Evolutionary conservation across 2,797 vertebrate species (phyloP).

Genomic region (Xyrichtys novacula): DNA sequence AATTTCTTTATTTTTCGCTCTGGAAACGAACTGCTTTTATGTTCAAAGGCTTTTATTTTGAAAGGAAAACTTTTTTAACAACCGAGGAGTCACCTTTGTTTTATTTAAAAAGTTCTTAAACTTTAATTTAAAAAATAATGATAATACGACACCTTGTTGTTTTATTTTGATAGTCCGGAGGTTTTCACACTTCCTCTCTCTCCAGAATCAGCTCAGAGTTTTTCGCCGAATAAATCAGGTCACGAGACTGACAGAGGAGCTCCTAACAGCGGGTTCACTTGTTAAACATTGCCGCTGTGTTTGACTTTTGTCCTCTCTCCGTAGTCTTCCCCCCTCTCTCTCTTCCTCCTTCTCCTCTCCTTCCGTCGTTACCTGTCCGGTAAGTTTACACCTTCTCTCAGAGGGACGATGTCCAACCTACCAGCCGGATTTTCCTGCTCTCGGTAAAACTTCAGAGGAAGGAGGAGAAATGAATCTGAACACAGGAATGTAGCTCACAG

Average conservation of each 20-base stretch:
- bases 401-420: constrained; percentile 21
- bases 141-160: background rate
- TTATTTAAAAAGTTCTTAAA: background rate
- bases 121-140: background rate
- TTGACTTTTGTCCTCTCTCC: constrained; percentile 32
- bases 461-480: background rate
- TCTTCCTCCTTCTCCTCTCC: background rate
- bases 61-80: too few relatives aligned
- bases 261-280: background rate
- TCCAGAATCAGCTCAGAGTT: background rate
- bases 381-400: background rate
- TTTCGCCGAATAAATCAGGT: background rate
- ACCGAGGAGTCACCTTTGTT: too few relatives aligned
- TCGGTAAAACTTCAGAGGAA: background rate
- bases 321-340: too few relatives aligned
- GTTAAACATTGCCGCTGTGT: background rate
- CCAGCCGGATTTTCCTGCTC: background rate
- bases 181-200: background rate
- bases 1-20: too few relatives aligned
- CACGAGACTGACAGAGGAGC: constrained; percentile 28
- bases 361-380: constrained; percentile 11
- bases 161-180: constrained; percentile 21
- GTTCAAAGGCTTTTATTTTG: too few relatives aligned
- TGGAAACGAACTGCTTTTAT: too few relatives aligned
- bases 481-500: background rate